Evolutionary conservation across 2,797 vertebrate genomes (phyloP), one percentile per base, ranked within the genome.

Genomic region (Nannoperca australis): DNA sequence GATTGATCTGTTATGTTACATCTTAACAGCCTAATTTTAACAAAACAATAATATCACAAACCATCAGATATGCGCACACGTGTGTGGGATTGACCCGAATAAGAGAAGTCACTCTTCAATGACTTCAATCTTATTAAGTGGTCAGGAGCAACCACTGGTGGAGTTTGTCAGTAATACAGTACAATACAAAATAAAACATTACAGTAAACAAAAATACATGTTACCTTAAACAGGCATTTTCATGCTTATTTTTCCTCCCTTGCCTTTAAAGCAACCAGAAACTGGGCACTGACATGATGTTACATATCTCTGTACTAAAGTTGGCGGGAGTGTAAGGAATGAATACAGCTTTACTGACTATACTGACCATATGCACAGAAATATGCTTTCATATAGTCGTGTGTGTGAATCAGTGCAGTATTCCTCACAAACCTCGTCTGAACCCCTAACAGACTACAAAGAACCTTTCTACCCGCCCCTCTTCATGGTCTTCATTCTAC

Each of bases 11-110:
- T 47, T 40, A 13, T 50, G 40, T 30, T 44, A 7, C 7, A 49
- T 27, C 14, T 44, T 42, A 32, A 34, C 45, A 27, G 49, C 11
- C 1, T 14, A 24, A 24, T 20, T 34, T 51, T 17, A 38, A 59
- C 63, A 55, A 18, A 66, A 75, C 69, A 82, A 85, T 81, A 87
- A 84, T 76, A 86, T 82, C 82, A 34, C 67, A 79, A 85, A 73
- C 64, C 61, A 62, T 75, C 54, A 79, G 7, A 18, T 24, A 36
- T 34, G 49, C 40, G 47, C 60, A 42, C 45, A 15, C 32, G 30
- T 65, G 58, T 65, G 27, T 13, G 7, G 54, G 17, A 20, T 13
- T 27, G 22, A 34, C 59, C 22, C 36, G 42, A 77, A 78, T 34
- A 56, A 55, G 4, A 42, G 18, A 56, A 13, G 12, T 53, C 36